These are phyloP conservation scores for Atta cephalotes DNA, from an alignment of 1,140 invertebrate species.

Conservation along the genomic window DNA sequence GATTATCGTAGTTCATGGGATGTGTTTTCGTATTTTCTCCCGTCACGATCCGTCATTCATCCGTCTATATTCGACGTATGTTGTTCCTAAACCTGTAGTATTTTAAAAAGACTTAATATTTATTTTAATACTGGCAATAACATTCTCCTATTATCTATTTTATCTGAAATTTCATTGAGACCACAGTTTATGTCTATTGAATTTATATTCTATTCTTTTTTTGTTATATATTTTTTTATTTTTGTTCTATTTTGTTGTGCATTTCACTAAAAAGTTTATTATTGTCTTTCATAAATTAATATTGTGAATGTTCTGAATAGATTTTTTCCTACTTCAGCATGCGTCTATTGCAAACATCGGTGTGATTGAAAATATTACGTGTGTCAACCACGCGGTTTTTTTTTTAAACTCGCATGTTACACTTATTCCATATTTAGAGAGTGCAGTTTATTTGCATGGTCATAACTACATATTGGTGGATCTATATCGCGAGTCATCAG, in stretches of 20 bases:
- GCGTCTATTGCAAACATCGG: background rate
- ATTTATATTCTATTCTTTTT: background rate
- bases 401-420: constrained; percentile 11
- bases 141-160: constrained; percentile 33
- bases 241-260: background rate
- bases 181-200: background rate
- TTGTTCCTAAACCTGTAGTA: constrained; percentile 13
- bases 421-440: constrained; percentile 51
- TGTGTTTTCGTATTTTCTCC: constrained; percentile 56
- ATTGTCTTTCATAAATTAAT: constrained; percentile 18
- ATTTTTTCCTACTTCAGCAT: constrained; percentile 15
- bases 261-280: background rate
- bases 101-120: background rate
- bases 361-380: constrained; percentile 10
- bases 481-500: constrained; percentile 52
- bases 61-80: constrained; percentile 36
- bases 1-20: constrained; percentile 15
- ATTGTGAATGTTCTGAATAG: background rate
- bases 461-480: constrained; percentile 55
- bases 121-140: background rate
- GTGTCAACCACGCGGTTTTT: constrained; percentile 18
- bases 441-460: constrained; percentile 45
- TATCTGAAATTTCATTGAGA: background rate
- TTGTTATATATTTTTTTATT: background rate
- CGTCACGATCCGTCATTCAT: constrained; percentile 63